Evolutionary conservation across 2,113 vertebrate species (phyloP), one percentile per base, ranked within the genome.

Genomic region (Channa maculata): DNA sequence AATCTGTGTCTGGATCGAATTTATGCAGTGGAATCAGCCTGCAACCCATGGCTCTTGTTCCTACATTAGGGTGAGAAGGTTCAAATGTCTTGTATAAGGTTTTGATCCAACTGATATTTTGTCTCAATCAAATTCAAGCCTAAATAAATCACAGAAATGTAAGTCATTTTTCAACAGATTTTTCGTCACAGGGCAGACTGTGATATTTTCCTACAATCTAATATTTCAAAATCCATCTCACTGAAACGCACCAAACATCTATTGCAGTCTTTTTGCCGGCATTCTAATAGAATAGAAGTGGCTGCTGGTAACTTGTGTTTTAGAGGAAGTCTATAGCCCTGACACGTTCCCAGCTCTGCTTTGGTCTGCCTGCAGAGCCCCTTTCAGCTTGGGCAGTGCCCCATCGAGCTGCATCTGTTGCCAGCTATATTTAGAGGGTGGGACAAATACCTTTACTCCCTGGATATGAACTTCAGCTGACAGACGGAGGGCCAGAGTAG

Each of bases 361-460:
- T 44, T 8, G 36, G 70, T 63, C 73, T 71, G 83, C 75, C 77
- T 49, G 60, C 51, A 61, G 83, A 80, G 86, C 80, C 89, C 69
- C 72, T 83, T 75, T 81, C 82, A 65, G 54, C 55, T 64, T 76
- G 82, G 78, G 86, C 79, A 84, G 80, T 80, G 86, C 89, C 92
- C 87, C 89, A 87, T 77, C 66, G 68, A 82, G 87, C 84, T 83
- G 84, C 92, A 91, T 94, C 92, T 93, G 91, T 92, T 83, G 85
- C 89, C 71, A 79, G 87, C 87, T 93, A 94, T 93, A 92, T 91
- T 92, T 94, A 94, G 92, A 83, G 72, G 77, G 38, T 53, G 76
- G 81, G 84, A 87, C 87, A 86, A 88, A 94, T 91, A 92, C 83
- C 86, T 82, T 64, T 77, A 24, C 77, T 78, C 74, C 75, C 65